Evolutionary conservation across 2,113 vertebrate genomes (phyloP).

Genomic region (Dipodomys spectabilis): DNA sequence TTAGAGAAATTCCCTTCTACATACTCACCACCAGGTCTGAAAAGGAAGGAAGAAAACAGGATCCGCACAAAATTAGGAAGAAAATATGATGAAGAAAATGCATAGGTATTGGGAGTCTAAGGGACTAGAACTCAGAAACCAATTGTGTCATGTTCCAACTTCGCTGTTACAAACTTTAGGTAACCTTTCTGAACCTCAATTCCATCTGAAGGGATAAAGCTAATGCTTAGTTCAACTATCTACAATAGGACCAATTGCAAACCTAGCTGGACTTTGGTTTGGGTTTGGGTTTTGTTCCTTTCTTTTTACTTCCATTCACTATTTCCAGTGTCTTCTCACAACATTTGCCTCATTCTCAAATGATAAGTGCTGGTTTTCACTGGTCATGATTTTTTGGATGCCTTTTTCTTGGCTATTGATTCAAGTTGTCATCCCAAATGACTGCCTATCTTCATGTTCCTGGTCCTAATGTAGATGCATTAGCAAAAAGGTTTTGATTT

Average conservation of each 20-base stretch:
- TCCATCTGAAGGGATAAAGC: background rate
- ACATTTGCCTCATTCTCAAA: background rate
- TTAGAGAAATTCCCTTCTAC: background rate
- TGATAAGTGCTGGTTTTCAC: background rate
- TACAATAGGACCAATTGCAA: background rate
- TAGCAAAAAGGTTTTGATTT: background rate
- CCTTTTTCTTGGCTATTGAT: background rate
- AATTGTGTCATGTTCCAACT: background rate
- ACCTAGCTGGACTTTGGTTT: background rate
- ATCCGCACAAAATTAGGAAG: background rate
- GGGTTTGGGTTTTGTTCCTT: background rate
- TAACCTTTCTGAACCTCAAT: background rate
- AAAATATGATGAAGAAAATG: background rate
- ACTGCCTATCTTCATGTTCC: background rate
- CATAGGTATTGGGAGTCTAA: no score
- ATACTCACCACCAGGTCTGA: background rate
- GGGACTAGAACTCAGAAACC: background rate
- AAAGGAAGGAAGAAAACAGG: background rate
- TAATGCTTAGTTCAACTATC: background rate
- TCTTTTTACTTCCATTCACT: background rate
- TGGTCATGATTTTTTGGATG: background rate
- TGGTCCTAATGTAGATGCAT: background rate
- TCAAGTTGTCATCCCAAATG: background rate
- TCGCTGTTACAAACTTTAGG: background rate
- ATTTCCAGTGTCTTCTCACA: background rate